Conservation (phyloP, 2,888 invertebrate species). For the Nowickia ferox region DNA sequence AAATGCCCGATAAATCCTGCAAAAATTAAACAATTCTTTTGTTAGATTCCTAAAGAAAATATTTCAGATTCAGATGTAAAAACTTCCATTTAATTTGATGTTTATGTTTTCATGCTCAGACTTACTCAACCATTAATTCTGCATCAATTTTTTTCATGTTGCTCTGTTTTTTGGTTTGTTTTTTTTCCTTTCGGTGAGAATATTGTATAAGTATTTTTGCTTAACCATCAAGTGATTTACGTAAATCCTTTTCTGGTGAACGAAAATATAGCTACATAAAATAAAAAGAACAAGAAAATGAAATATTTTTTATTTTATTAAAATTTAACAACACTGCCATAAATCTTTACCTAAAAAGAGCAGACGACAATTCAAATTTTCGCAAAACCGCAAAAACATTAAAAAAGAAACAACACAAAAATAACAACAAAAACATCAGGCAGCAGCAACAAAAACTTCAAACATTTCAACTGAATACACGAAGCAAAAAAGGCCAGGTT, state of each 20-base stretch:
- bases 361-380: slow-evolving; percentile 80
- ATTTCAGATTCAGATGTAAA: slow-evolving; percentile 29
- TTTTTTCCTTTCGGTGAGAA: slow-evolving; percentile 62
- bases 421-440: background rate
- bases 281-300: slow-evolving; percentile 66
- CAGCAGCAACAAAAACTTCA: slow-evolving; percentile 46
- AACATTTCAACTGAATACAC: slow-evolving; percentile 57
- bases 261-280: slow-evolving; percentile 53
- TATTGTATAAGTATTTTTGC: slow-evolving; percentile 65
- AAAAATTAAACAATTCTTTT: background rate
- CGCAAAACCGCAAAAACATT: slow-evolving; percentile 74
- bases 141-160: slow-evolving; percentile 33
- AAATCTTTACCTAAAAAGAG: slow-evolving; percentile 80
- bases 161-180: slow-evolving; percentile 7
- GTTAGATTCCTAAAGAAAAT: background rate
- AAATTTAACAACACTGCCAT: slow-evolving; percentile 82
- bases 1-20: background rate
- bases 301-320: slow-evolving; percentile 80
- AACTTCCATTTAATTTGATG: slow-evolving; percentile 46
- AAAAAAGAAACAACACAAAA: slow-evolving; percentile 63
- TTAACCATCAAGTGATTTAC: slow-evolving; percentile 72
- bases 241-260: slow-evolving; percentile 70
- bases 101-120: slow-evolving; percentile 50
- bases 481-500: slow-evolving; percentile 69
- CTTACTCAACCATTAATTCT: slow-evolving; percentile 54